These are phyloP conservation scores for Tetragonula clypearis DNA, from an alignment of 1,140 invertebrate species.

Conservation along the genomic window DNA sequence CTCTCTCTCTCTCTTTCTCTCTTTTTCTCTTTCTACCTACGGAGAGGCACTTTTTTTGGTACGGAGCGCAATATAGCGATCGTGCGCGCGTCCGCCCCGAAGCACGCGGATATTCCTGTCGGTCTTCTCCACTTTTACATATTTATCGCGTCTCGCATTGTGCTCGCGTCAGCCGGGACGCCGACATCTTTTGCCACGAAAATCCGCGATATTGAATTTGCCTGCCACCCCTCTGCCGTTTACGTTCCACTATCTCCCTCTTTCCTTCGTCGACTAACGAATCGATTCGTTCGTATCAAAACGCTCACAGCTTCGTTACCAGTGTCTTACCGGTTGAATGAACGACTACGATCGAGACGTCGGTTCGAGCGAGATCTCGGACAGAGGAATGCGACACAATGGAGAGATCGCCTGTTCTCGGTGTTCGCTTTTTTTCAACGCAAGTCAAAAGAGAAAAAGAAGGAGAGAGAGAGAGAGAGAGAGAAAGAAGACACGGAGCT, in stretches of 20 bases:
- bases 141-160: conserved; percentile 71
- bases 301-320: neutral
- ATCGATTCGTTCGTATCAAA: neutral
- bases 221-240: neutral
- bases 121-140: conserved; percentile 71
- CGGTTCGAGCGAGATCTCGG: neutral
- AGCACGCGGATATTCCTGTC: conserved; percentile 58
- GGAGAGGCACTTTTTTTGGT: conserved; percentile 13
- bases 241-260: neutral
- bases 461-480: neutral
- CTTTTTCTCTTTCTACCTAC: no score
- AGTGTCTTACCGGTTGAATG: neutral
- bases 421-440: neutral
- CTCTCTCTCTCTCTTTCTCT: no score
- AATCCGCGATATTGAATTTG: conserved; percentile 64
- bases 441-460: conserved; percentile 29
- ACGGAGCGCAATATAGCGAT: conserved; percentile 30
- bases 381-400: neutral
- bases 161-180: conserved; percentile 67
- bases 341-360: neutral
- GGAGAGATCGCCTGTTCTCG: conserved; percentile 11
- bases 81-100: conserved; percentile 1
- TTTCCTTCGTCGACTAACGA: neutral
- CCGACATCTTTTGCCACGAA: conserved; percentile 65
- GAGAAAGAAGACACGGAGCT: no score